Base-by-base conservation (phyloP, 1,140 invertebrate species). In the Bombus cullumanus region DNA sequence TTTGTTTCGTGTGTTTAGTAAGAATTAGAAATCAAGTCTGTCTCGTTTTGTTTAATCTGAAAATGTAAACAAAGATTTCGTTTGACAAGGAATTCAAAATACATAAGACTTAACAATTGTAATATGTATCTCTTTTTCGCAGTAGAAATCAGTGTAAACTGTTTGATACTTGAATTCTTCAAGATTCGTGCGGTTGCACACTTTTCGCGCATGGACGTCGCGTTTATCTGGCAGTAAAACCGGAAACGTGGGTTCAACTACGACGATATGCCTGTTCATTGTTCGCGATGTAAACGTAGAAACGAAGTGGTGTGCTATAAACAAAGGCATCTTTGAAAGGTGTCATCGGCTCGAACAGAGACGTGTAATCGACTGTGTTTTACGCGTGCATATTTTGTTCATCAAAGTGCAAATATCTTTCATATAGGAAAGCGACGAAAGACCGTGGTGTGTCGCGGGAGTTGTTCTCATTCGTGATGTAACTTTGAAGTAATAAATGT, bases 291-390 rank as follows among this genome's bases (percentile, higher is more conserved):
- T 62, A 78, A 71, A 71, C 39, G 62, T 34, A 43, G 22, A 59
- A 31, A 15, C 22, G 37, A 68, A 72, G 41, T n/a, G 39, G 31
- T 34, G 41, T 39, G 77, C 28, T 34, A 12, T 47, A 79, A 80
- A 85, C 77, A 85, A 72, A 85, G 83, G 76, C 39, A 53, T 80
- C 53, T 72, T 85, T 85, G 68, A 85, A 80, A 85, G 77, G 77
- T 85, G 76, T 69, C 83, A 80, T 85, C 76, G 68, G 47, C 41
- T 76, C 31, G 73, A 53, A 3, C 57, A 68, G 53, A 64, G 83
- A 80, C 13, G 39, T 41, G 74, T 72, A 80, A 85, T 59, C 77
- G 68, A 80, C 83, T 59, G 28, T 80, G 66, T 81, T 81, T 66
- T 31, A 34, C 71, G 34, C 22, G 69, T 53, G 18, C 47, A 53